Conservation (phyloP, 2,797 vertebrate species). For the Gorsachius magnificus region DNA sequence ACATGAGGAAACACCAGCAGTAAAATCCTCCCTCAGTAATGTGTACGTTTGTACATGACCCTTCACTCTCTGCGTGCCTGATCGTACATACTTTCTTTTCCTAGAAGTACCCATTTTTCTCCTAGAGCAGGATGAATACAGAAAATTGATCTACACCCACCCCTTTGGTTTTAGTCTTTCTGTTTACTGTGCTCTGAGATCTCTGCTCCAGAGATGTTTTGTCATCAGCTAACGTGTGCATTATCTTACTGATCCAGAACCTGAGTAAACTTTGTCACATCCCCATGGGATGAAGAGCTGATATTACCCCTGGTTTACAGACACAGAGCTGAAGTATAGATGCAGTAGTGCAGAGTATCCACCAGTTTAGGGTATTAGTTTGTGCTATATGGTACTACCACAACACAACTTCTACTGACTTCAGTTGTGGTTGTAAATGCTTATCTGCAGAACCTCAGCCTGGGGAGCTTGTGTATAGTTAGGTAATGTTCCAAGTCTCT, state of each 20-base stretch:
- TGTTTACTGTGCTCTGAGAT: not conserved
- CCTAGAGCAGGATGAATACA: not conserved
- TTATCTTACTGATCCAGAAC: not conserved
- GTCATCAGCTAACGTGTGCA: not conserved
- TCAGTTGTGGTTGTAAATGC: not conserved
- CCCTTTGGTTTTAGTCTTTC: not conserved
- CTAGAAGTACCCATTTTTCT: not conserved
- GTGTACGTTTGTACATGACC: not conserved
- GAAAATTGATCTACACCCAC: not conserved
- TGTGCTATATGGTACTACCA: not conserved
- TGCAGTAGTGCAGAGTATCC: not conserved
- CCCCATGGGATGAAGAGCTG: not conserved
- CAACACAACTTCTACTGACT: not conserved
- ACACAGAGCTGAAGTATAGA: not conserved
- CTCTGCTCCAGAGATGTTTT: not conserved
- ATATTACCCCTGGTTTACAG: not conserved
- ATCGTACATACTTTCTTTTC: not conserved
- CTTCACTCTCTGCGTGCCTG: not conserved
- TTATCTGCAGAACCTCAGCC: not conserved
- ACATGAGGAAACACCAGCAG: not conserved
- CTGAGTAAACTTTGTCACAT: not conserved
- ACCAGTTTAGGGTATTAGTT: not conserved
- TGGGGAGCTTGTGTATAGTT: not conserved
- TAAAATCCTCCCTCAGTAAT: not conserved
- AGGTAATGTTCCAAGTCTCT: not conserved